A percentile compares a stretch with the other conserved stretches of the same genome.
These are phyloP conservation scores for Phyllostomus hastatus DNA, from an alignment of 2,113 vertebrate species.

Conservation along the genomic window DNA sequence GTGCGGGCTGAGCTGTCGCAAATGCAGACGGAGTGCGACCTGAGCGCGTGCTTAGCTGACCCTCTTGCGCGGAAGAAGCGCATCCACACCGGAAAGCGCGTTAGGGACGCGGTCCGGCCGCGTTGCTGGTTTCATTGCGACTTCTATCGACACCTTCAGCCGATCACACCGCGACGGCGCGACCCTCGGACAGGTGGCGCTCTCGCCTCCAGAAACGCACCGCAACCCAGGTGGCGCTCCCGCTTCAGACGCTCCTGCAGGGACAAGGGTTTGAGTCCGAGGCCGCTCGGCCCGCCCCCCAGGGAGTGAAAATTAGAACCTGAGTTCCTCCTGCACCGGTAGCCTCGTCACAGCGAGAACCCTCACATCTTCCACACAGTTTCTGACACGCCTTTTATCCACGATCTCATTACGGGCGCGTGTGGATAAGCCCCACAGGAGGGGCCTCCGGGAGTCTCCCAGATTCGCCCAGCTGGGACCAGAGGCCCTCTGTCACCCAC, in stretches of 20 bases:
- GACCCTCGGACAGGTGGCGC: rapidly evolving
- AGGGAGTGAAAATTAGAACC: neutral
- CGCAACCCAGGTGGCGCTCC: neutral
- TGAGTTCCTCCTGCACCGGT: neutral
- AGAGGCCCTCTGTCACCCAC: neutral
- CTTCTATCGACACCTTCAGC: neutral
- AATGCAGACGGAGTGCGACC: neutral
- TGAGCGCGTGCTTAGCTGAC: neutral
- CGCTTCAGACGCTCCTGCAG: neutral
- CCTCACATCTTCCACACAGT: neutral
- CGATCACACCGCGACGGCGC: rapidly evolving
- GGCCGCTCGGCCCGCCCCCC: rapidly evolving
- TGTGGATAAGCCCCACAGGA: neutral
- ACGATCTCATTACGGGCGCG: neutral
- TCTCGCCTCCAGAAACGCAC: neutral
- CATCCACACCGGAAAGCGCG: rapidly evolving
- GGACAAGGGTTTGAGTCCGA: neutral
- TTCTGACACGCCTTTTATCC: neutral
- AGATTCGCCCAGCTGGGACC: neutral
- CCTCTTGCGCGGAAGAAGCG: neutral
- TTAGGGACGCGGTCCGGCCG: rapidly evolving
- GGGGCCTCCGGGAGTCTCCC: neutral
- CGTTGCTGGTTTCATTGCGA: neutral
- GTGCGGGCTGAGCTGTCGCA: neutral
- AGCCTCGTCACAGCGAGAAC: rapidly evolving